Conservation (phyloP, 2,797 vertebrate species). For the Dendrocincla fuliginosa region DNA sequence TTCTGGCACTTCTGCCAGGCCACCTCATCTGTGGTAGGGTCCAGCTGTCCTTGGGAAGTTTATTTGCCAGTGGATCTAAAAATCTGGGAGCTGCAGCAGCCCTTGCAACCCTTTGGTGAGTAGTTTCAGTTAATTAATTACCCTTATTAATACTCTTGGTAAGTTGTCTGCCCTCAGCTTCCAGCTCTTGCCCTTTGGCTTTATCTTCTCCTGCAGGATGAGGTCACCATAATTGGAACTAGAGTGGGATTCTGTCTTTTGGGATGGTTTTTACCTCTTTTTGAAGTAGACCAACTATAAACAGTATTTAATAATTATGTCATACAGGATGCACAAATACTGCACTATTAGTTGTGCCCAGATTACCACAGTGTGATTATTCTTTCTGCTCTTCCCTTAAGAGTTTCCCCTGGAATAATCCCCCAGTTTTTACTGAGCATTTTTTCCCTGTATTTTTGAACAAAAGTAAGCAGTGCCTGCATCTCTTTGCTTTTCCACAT, state of each 20-base stretch:
- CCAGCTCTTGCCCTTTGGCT: neutral
- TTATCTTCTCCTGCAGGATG: neutral
- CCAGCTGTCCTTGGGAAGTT: neutral
- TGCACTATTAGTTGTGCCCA: neutral
- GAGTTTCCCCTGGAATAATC: neutral
- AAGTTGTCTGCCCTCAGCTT: neutral
- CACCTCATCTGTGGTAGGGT: accelerated
- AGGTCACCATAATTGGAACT: neutral
- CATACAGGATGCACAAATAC: neutral
- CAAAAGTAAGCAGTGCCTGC: neutral
- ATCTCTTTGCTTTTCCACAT: neutral
- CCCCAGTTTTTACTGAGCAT: neutral
- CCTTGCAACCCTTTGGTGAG: neutral
- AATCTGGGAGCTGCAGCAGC: neutral
- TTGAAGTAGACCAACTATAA: neutral
- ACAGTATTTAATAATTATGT: neutral
- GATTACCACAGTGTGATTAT: neutral
- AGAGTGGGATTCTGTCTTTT: neutral
- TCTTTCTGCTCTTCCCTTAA: neutral
- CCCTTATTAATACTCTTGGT: neutral
- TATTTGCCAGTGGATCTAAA: accelerated
- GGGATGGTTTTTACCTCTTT: neutral
- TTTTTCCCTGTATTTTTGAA: neutral
- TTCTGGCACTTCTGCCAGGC: neutral
- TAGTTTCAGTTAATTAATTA: neutral